A percentile compares a stretch with the other conserved stretches of the same genome.
phyloP scores from a whole-genome alignment of 2,797 vertebrate species.

The Sebastes melanostomus region DNA sequence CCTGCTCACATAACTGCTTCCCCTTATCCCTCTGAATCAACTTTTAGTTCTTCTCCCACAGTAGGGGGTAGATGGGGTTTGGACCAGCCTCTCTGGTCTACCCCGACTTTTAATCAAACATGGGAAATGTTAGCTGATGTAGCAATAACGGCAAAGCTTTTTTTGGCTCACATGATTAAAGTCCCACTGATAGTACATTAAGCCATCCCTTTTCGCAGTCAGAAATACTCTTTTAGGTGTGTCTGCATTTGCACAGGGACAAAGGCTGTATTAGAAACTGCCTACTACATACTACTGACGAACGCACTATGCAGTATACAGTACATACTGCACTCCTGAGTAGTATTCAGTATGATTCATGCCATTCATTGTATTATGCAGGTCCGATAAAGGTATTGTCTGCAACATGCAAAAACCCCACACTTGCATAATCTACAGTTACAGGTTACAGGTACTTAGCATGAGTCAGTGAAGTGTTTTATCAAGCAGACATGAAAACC shows the following conservation, averaged over 20 bases:
- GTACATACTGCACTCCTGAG: accelerated
- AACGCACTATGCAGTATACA: too few relatives aligned
- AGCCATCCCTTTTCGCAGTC: neutral
- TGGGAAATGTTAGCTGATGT: neutral
- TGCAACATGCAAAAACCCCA: too few relatives aligned
- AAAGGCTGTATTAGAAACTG: too few relatives aligned
- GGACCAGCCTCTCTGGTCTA: slow-evolving; percentile 14
- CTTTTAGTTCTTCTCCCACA: slow-evolving; percentile 39
- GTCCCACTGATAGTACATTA: neutral
- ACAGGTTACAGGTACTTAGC: neutral
- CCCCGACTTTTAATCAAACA: neutral
- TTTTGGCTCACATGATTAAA: neutral
- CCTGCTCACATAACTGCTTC: slow-evolving; percentile 56
- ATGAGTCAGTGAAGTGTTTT: neutral
- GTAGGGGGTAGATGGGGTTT: neutral
- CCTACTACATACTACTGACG: too few relatives aligned
- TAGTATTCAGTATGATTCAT: too few relatives aligned
- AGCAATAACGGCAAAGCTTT: neutral
- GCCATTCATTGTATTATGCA: too few relatives aligned
- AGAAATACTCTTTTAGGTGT: neutral
- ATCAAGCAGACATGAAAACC: slow-evolving; percentile 5
- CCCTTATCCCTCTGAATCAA: slow-evolving; percentile 47
- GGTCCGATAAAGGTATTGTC: accelerated
- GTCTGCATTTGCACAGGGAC: neutral
- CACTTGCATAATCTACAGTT: neutral